These are phyloP conservation scores for Catamblyrhynchus diadema DNA, from an alignment of 2,797 vertebrate species.

Conservation along the genomic window DNA sequence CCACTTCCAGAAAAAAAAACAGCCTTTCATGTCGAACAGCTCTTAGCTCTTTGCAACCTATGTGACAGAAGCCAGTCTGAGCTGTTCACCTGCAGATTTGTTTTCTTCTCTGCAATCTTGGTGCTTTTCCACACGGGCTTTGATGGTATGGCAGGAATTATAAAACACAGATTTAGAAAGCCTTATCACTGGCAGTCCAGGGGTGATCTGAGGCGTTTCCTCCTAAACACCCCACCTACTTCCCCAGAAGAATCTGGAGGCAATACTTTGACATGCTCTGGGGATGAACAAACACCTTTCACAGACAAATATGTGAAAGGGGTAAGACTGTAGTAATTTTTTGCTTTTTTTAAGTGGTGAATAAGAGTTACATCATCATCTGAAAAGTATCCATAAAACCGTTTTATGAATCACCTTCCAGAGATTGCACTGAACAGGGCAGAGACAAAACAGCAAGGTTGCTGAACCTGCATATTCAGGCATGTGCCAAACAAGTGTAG, in stretches of 20 bases:
- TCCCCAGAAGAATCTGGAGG: neutral
- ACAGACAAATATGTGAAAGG: neutral
- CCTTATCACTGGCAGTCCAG: neutral
- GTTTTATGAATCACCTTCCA: neutral
- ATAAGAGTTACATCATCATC: neutral
- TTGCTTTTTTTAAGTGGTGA: neutral
- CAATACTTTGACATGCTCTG: neutral
- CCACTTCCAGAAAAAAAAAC: neutral
- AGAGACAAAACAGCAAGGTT: neutral
- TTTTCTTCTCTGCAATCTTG: neutral
- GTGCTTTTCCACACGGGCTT: neutral
- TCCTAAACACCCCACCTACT: neutral
- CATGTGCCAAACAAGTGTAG: neutral
- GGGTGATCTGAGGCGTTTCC: fast-evolving
- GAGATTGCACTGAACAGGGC: neutral
- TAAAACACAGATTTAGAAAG: neutral
- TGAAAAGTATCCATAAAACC: neutral
- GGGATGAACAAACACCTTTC: neutral
- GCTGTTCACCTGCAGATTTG: neutral
- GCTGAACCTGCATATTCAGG: neutral
- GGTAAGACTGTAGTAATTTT: fast-evolving
- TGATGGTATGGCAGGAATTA: neutral
- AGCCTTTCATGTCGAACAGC: neutral
- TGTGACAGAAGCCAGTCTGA: neutral
- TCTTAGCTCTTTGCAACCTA: neutral